Evolutionary conservation across 2,797 vertebrate species (phyloP).

Genomic region (Denticeps clupeoides): DNA sequence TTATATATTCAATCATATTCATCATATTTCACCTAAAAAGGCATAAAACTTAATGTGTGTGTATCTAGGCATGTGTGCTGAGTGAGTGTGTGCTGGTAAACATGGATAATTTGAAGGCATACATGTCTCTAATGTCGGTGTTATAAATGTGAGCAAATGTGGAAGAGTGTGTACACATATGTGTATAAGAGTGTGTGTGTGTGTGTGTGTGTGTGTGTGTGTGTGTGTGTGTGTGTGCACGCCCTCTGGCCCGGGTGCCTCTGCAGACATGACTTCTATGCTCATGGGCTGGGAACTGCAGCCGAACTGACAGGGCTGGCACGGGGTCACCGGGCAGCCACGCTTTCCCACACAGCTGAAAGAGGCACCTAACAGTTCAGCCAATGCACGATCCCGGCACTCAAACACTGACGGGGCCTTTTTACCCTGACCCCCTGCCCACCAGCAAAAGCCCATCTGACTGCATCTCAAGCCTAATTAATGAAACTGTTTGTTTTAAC

Average conservation of each 20-base stretch:
- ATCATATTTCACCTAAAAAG: no score
- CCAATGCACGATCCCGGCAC: constrained; percentile 16
- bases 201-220: no score
- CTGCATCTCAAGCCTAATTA: constrained; percentile 25
- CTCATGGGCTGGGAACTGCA: background rate
- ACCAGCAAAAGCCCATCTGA: background rate
- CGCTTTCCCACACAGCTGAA: constrained; percentile 36
- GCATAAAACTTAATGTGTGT: no score
- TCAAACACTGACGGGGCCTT: constrained; percentile 24
- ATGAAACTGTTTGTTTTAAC: constrained; percentile 35
- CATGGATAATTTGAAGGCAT: background rate
- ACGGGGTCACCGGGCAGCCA: constrained; percentile 29
- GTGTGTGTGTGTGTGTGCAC: no score
- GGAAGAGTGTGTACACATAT: no score
- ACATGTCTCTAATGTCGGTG: no score
- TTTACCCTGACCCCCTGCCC: background rate
- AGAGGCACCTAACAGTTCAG: constrained; percentile 49
- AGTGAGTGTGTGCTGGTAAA: background rate
- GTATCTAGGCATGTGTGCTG: no score
- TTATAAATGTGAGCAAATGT: no score
- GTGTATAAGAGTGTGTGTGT: no score
- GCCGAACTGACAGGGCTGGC: constrained; percentile 17
- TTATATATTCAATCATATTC: no score
- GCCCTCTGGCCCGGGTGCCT: no score
- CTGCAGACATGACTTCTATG: background rate